Percentiles rank a stretch among this genome's conserved stretches.
phyloP scores from a whole-genome alignment of 2,113 vertebrate genomes.

The Nothocercus julius region DNA sequence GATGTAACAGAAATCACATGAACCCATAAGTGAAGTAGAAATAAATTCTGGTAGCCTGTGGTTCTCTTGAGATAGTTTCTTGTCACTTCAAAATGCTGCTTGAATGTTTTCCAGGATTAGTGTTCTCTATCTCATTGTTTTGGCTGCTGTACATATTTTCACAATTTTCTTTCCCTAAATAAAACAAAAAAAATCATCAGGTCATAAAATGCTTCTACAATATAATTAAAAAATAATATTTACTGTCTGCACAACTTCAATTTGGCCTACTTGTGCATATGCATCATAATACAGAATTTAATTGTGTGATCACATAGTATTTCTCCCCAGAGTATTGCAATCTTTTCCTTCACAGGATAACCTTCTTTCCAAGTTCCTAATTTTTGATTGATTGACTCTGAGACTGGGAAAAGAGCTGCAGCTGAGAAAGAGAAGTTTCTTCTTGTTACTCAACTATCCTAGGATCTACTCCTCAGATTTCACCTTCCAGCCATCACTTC shows the following conservation, averaged over 20 bases:
- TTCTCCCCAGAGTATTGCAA: not conserved
- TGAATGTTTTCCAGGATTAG: conserved; percentile 44
- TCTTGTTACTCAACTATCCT: not conserved
- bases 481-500: conserved; percentile 1
- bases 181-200: conserved; percentile 53
- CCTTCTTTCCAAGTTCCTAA: not conserved
- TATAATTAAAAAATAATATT: conserved; percentile 60
- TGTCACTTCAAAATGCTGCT: not conserved
- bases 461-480: conserved; percentile 48
- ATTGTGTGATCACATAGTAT: not conserved
- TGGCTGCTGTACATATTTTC: conserved; percentile 43
- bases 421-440: conserved; percentile 29
- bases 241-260: conserved; percentile 32
- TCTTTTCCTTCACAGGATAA: not conserved
- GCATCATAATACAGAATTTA: not conserved
- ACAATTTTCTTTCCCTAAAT: conserved; percentile 12
- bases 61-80: conserved; percentile 40
- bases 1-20: not conserved
- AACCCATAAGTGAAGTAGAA: not conserved
- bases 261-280: not conserved
- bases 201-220: conserved; percentile 53
- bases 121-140: conserved; percentile 42
- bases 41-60: conserved; percentile 42
- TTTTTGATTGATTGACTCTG: conserved; percentile 21
- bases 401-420: conserved; percentile 32